Conservation (phyloP, 2,113 vertebrate genomes). For the Oceanites oceanicus region DNA sequence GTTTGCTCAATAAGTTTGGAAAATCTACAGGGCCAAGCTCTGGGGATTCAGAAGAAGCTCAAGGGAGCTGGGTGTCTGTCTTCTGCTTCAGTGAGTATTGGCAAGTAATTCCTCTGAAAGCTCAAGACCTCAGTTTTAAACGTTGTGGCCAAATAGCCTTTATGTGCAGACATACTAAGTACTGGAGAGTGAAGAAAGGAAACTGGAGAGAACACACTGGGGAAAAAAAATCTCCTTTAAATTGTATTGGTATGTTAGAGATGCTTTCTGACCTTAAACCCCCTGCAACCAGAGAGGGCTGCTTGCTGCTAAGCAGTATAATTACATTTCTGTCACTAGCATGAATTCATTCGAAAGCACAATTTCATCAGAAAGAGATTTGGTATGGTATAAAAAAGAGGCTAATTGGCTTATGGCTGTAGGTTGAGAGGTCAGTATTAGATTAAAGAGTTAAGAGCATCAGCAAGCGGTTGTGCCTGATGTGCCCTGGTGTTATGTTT, state of each 20-base stretch:
- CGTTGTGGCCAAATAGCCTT: background rate
- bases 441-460: constrained; percentile 40
- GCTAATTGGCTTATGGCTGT: constrained; percentile 55
- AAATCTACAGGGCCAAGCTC: background rate
- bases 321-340: constrained; percentile 32
- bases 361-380: constrained; percentile 48
- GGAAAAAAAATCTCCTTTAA: background rate
- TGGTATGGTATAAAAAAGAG: constrained; percentile 25
- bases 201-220: background rate
- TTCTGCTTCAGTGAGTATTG: background rate
- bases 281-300: background rate
- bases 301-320: background rate
- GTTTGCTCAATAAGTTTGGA: background rate
- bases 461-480: background rate
- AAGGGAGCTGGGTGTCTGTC: background rate
- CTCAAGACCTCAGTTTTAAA: background rate
- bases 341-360: background rate
- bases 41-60: background rate
- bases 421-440: constrained; percentile 29
- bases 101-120: background rate
- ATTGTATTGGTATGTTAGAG: background rate
- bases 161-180: background rate
- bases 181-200: background rate
- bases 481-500: background rate
- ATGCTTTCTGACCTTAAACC: constrained; percentile 6